Evolutionary conservation across 2,797 vertebrate species (phyloP).

Genomic region (Anguilla marmorata): DNA sequence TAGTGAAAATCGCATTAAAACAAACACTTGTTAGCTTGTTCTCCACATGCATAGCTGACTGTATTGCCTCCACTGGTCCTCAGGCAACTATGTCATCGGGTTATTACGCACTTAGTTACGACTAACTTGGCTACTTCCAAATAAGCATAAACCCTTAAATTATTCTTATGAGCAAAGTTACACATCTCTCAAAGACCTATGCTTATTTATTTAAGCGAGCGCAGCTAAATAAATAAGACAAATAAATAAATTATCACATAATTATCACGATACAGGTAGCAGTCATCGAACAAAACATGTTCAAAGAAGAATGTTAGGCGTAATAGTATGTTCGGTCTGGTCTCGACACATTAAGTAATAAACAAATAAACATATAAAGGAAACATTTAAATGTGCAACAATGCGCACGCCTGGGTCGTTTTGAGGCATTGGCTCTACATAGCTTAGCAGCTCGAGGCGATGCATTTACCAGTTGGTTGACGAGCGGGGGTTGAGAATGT

Average conservation of each 20-base stretch:
- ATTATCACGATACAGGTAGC: background rate
- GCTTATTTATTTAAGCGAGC: background rate
- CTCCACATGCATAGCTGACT: background rate
- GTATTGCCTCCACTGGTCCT: background rate
- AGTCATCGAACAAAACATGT: background rate
- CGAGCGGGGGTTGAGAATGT: constrained; percentile 58
- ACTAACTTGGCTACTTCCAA: background rate
- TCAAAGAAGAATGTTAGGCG: background rate
- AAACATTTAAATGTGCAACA: background rate
- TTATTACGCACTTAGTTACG: background rate
- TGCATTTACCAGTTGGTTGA: constrained; percentile 63
- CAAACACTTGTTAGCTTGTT: background rate
- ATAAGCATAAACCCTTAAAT: background rate
- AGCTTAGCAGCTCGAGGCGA: background rate
- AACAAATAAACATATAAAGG: background rate
- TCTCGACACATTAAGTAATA: background rate
- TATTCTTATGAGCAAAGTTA: background rate
- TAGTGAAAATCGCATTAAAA: background rate
- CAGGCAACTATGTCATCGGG: background rate
- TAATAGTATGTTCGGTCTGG: background rate
- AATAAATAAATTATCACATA: background rate
- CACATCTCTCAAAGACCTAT: background rate
- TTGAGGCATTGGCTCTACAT: background rate
- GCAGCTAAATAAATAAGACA: background rate
- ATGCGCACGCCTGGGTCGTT: background rate